Percentiles rank a stretch among this genome's conserved stretches.
Evolutionary conservation across 1,140 invertebrate species (phyloP).

Genomic region (Probaryconus sp.): DNA sequence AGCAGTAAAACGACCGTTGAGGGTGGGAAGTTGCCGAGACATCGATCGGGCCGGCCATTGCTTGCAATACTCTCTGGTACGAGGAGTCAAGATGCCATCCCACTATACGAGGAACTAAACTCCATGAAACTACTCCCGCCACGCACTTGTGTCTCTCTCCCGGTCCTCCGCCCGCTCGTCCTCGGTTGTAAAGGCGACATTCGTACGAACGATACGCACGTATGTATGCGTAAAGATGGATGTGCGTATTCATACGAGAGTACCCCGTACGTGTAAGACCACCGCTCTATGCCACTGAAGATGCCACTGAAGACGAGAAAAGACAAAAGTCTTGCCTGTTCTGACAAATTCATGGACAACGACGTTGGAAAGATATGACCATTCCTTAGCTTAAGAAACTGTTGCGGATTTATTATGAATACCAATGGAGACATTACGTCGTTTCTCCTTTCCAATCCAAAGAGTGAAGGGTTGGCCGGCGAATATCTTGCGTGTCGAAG

Average conservation of each 20-base stretch:
- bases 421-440: slow-evolving; percentile 38
- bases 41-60: slow-evolving; percentile 78
- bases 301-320: slow-evolving; percentile 33
- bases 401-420: background rate
- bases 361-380: too few relatives aligned
- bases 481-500: slow-evolving; percentile 46
- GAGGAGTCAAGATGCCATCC: slow-evolving; percentile 78
- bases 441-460: slow-evolving; percentile 13
- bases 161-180: background rate
- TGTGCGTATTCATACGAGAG: slow-evolving; percentile 20
- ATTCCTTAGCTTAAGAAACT: too few relatives aligned
- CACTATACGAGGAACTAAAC: slow-evolving; percentile 73
- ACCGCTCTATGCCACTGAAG: slow-evolving; percentile 15
- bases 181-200: slow-evolving; percentile 6
- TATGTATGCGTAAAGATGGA: slow-evolving; percentile 4
- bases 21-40: slow-evolving; percentile 77
- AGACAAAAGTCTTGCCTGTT: slow-evolving; percentile 1
- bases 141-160: slow-evolving; percentile 66
- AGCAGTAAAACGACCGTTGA: slow-evolving; percentile 61
- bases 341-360: background rate
- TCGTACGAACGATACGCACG: slow-evolving; percentile 14
- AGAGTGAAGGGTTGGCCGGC: slow-evolving; percentile 18
- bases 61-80: slow-evolving; percentile 73
- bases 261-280: slow-evolving; percentile 4
- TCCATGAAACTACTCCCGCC: slow-evolving; percentile 73